phyloP scores from a whole-genome alignment of 2,113 vertebrate genomes.

The Hippocampus comes region DNA sequence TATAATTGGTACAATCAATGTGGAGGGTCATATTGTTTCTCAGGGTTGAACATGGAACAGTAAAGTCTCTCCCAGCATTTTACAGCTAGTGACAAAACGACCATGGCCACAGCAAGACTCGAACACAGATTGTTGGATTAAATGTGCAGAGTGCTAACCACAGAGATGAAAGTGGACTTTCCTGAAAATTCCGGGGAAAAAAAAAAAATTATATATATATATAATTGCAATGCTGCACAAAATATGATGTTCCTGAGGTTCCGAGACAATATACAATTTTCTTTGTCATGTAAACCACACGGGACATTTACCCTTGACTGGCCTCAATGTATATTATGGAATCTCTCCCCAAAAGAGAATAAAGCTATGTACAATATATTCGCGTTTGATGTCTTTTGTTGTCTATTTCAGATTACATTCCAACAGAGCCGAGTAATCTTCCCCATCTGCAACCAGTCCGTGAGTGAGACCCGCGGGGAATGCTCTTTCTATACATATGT shows the following conservation, averaged over 20 bases:
- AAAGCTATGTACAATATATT: slow-evolving; percentile 55
- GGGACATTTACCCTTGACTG: slow-evolving; percentile 1
- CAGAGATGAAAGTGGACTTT: no score
- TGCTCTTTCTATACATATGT: slow-evolving; percentile 36
- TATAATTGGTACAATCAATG: no score
- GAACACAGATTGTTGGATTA: no score
- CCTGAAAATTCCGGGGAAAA: no score
- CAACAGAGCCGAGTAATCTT: slow-evolving; percentile 40
- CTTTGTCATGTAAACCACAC: slow-evolving; percentile 33
- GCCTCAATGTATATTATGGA: slow-evolving; percentile 16
- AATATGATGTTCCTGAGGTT: neutral
- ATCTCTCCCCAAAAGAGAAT: slow-evolving; percentile 36
- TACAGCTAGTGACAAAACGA: no score
- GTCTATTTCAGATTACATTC: slow-evolving; percentile 37
- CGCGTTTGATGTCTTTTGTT: slow-evolving; percentile 36
- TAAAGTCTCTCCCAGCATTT: no score
- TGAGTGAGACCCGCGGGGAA: slow-evolving; percentile 41
- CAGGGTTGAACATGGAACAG: no score
- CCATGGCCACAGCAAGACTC: no score
- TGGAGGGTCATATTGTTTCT: no score
- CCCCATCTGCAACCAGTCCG: slow-evolving; percentile 47
- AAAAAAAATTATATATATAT: no score
- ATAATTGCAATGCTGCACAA: neutral
- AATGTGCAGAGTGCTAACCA: no score
- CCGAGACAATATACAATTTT: neutral